Evolutionary conservation across 2,797 vertebrate species (phyloP).

Genomic region (Propithecus perrieri): DNA sequence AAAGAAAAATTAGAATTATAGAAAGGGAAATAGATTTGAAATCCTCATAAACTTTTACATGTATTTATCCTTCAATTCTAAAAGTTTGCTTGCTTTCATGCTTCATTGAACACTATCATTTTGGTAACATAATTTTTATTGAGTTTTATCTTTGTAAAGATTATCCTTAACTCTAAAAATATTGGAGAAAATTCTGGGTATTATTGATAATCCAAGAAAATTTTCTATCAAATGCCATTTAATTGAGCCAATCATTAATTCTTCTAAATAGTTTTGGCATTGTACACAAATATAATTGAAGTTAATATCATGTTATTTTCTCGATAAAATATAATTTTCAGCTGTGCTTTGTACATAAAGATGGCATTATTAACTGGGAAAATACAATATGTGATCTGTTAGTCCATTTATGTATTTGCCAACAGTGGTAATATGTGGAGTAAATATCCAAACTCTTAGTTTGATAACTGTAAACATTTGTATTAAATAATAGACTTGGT

Average conservation of each 20-base stretch:
- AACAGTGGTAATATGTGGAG: neutral
- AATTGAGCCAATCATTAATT: neutral
- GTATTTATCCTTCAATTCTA: neutral
- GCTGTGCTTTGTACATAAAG: neutral
- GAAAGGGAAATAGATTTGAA: neutral
- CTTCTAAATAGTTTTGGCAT: neutral
- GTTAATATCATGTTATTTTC: neutral
- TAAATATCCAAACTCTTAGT: neutral
- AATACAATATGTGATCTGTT: neutral
- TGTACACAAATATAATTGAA: neutral
- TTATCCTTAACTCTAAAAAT: slow-evolving; percentile 3
- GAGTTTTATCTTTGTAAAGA: neutral
- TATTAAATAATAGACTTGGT: neutral
- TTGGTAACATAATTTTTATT: neutral
- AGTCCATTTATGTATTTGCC: neutral
- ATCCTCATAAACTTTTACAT: neutral
- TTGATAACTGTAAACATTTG: neutral
- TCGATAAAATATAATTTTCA: neutral
- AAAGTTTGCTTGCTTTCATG: neutral
- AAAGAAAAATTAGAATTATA: neutral
- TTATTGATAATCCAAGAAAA: neutral
- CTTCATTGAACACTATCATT: neutral
- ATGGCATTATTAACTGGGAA: neutral
- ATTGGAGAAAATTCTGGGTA: neutral
- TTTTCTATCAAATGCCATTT: neutral